Conservation (phyloP, 2,113 vertebrate species). For the Megaceryle torquata region DNA sequence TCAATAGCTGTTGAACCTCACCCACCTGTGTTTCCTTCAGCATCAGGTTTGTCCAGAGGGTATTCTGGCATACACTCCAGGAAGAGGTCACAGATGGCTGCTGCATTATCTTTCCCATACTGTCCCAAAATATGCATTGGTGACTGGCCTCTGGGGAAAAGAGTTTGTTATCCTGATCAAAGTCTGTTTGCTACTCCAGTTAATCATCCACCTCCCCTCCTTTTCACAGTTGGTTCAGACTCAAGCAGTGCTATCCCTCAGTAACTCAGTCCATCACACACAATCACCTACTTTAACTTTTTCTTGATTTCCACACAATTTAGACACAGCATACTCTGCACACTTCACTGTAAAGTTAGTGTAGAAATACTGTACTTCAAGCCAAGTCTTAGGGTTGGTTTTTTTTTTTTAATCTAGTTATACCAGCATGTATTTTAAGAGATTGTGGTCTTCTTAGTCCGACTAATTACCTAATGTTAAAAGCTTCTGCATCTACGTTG, state of each 20-base stretch:
- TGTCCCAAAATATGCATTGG: conserved; percentile 96
- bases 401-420: neutral
- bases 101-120: conserved; percentile 97
- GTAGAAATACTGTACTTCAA: neutral
- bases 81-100: conserved; percentile 97
- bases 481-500: conserved; percentile 93
- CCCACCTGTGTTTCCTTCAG: conserved; percentile 93
- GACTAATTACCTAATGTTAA: conserved; percentile 88
- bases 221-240: neutral
- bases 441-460: neutral
- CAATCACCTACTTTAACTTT: neutral
- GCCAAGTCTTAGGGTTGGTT: neutral
- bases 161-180: neutral
- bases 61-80: conserved; percentile 97
- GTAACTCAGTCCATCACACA: neutral
- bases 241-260: neutral
- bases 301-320: neutral
- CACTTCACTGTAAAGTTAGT: neutral
- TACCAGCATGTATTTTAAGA: neutral
- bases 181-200: neutral
- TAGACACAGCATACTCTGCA: neutral
- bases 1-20: neutral
- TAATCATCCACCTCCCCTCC: neutral
- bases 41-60: conserved; percentile 92
- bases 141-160: conserved; percentile 88